Evolutionary conservation across 92 coral and sea anemone genomes (phyloP), one percentile per base, ranked within the genome.

Genomic region (Epizoanthus stellaris): DNA sequence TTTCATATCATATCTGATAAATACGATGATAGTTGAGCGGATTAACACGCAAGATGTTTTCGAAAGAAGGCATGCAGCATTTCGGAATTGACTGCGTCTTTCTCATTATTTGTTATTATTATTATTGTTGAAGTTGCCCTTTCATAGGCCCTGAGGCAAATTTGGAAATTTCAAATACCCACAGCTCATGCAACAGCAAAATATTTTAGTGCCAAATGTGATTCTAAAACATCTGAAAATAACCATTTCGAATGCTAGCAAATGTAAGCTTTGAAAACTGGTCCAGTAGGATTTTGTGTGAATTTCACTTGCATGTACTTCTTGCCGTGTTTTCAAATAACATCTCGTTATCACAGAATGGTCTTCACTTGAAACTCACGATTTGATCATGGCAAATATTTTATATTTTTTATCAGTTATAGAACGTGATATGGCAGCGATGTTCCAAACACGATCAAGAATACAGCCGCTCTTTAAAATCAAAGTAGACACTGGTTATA

Each of bases 81-180:
- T 43, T 43, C 49, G 5, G 49, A 43, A 75, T 75, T 75, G 66
- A 52, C 62, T 54, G 12, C 65, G 34, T 75, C 80, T 34, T 76
- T 76, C 49, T 30, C 19, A 68, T 68, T 68, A 68, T 12, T 68
- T 68, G n/a, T 74, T 34, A 56, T 30, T 75, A 21, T 57, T 4
- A 49, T 49, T 49, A 47, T 49, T 49, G 11, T 49, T 49, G 49
- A n/a, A 23, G 80, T 52, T 23, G 14, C 43, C n/a, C 70, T 19
- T 73, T 45, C 60, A 10, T 19, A n/a, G 64, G 65, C 80, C 77
- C 59, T 15, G 47, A 74, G 80, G 73, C 73, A 38, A 67, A 34
- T 38, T 38, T 76, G 20, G 20, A 34, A 15, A 25, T 38, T 2
- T 30, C 40, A 76, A 76, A 68, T 36, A 19, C 4, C 70, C 63